Base-by-base conservation (phyloP, 2,113 vertebrate genomes). In the Polypterus bichir region DNA sequence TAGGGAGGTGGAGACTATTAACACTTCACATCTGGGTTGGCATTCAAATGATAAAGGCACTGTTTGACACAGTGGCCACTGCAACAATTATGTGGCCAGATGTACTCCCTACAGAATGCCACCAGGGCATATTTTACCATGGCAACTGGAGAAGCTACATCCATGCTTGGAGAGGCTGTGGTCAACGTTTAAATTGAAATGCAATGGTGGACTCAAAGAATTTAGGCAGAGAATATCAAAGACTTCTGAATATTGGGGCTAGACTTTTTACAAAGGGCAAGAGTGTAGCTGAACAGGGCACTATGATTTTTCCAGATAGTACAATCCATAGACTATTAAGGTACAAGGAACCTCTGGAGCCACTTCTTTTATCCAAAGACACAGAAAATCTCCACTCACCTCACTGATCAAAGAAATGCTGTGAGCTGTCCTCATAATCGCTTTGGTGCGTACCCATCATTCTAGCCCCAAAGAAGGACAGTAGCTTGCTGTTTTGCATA, bases 171-270 rank as follows among this genome's bases (percentile, higher is more conserved):
- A 9, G 46, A 49, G 27, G 59, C 11, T 6, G 46, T 7, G 3
- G 9, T 60, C 10, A 9, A n/a, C 2, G 27, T 60, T 5, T 9
- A 46, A 9, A 45, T 3, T 10, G 59, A 7, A 49, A 45, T 6
- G n/a, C 27, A n/a, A 27, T 45, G 11, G 27, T 7, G 2, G 59
- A 6, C 2, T 45, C 59, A 60, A 6, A n/a, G 4, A 9, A 45
- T 3, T 6, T 60, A 45, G 59, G 9, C 46, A 3, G 27, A 6
- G 9, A 45, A 46, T 5, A 11, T 60, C 5, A n/a, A 45, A 11
- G 59, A 60, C 59, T 45, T n/a, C 9, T 60, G 59, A 45, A 60
- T 60, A n/a, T 49, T 60, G 59, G 3, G 59, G 9, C 59, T 60
- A 11, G 3, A 60, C 27, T 11, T 60, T 46, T 45, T 60, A 6